Conservation (phyloP, 2,113 vertebrate genomes). For the Plotosus lineatus region DNA sequence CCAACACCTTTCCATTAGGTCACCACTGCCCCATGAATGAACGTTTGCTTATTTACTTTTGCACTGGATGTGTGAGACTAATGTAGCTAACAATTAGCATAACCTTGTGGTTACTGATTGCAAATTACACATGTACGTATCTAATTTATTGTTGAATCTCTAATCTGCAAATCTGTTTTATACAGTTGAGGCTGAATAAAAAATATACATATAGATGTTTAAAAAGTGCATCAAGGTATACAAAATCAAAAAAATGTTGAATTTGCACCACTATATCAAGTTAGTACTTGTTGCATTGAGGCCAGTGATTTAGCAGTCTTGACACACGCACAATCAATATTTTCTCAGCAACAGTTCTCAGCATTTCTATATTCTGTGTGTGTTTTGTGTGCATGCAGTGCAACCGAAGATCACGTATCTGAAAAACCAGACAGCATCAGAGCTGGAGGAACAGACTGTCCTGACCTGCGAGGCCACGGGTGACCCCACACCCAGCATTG, state of each 20-base stretch:
- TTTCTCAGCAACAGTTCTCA: slow-evolving; percentile 6
- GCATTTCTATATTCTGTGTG: not conserved
- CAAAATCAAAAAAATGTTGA: slow-evolving; percentile 1
- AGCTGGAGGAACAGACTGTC: slow-evolving; percentile 89
- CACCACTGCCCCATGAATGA: too few species aligned
- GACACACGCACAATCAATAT: slow-evolving; percentile 27
- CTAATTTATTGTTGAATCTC: not conserved
- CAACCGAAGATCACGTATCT: slow-evolving; percentile 91
- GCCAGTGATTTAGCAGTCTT: slow-evolving; percentile 16
- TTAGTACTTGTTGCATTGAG: slow-evolving; percentile 26
- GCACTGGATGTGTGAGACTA: not conserved
- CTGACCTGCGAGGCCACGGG: slow-evolving; percentile 94
- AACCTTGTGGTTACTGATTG: not conserved
- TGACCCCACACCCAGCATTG: slow-evolving; percentile 92
- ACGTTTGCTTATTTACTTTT: not conserved
- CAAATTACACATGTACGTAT: not conserved
- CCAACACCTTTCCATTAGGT: too few species aligned
- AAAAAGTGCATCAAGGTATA: slow-evolving; percentile 3
- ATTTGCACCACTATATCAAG: slow-evolving; percentile 21
- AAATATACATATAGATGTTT: not conserved
- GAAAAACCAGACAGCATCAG: slow-evolving; percentile 90
- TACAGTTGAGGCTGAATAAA: not conserved
- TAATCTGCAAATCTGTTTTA: not conserved
- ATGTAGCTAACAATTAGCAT: not conserved
- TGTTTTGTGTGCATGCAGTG: slow-evolving; percentile 57